Base-by-base conservation (phyloP, 1,140 invertebrate genomes). In the Drosophila hydei region DNA sequence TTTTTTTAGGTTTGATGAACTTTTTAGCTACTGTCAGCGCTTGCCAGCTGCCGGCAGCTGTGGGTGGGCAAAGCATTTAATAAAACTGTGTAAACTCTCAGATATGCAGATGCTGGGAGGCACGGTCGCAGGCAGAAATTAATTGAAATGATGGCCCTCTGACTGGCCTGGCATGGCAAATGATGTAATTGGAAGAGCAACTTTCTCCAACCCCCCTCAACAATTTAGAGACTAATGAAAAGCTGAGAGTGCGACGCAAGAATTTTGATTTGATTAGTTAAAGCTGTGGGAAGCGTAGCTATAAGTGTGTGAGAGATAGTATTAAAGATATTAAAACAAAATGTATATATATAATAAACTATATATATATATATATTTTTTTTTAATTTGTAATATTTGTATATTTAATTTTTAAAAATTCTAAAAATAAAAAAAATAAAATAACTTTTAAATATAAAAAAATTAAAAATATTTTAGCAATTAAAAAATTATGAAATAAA, bases 1-100 rank as follows among this genome's bases (percentile, higher is more conserved):
- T 47, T 25, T 36, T 42, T 9, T 1, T 16, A 42, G 18, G 80
- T 77, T 87, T 78, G 83, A 85, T 88, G 71, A 85, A 85, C 83
- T 83, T 75, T 71, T 47, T 21, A 18, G 54, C 38, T 72, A 54
- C 52, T 72, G 61, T 65, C 61, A 65, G 18, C 59, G 42, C 48
- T 18, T 36, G 19, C 2, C 30, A 16, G 25, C 36, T 42, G 54
- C 36, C 21, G 42, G 16, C 25, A n/a, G 19, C 9, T 59, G 54
- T 54, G 62, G 50, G 48, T 12, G 25, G 56, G 42, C 56, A n/a
- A 30, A 7, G 65, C 38, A 54, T 54, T 47, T 69, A 69, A 69
- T 69, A 69, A 62, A 36, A 69, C 48, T 45, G 14, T 1, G 21
- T 47, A 36, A 19, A 25, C 25, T 11, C 19, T 40, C 23, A 21